phyloP scores from a whole-genome alignment of 2,888 invertebrate genomes.

The Lasioglossum lativentre region DNA sequence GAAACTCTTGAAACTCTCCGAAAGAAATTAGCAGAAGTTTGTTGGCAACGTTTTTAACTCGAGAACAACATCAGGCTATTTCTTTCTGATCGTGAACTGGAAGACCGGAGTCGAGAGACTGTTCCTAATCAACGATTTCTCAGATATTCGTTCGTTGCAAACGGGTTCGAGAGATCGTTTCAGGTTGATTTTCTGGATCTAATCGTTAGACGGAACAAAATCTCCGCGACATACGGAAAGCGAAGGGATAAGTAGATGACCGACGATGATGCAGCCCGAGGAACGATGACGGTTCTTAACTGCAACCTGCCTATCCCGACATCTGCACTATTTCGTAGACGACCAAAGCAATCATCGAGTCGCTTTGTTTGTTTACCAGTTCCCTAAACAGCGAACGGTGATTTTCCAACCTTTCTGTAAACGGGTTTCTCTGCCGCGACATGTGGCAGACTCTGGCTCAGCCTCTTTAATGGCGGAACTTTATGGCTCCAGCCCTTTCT shows the following conservation, averaged over 20 bases:
- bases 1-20: background rate
- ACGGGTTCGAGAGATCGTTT: background rate
- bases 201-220: background rate
- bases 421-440: constrained; percentile 42
- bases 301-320: constrained; percentile 64
- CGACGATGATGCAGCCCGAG: constrained; percentile 27
- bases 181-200: background rate
- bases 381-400: constrained; percentile 51
- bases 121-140: background rate
- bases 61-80: background rate
- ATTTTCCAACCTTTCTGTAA: constrained; percentile 55
- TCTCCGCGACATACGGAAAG: constrained; percentile 63
- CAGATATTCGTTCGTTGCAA: background rate
- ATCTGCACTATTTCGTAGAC: constrained; percentile 64
- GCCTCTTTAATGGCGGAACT: constrained; percentile 19
- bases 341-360: constrained; percentile 38
- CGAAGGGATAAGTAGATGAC: constrained; percentile 47
- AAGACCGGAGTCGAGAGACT: background rate
- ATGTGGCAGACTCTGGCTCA: constrained; percentile 53
- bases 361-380: constrained; percentile 67
- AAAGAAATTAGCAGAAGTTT: background rate
- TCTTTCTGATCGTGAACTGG: background rate
- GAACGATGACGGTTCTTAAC: constrained; percentile 48
- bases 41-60: background rate
- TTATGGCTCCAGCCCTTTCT: constrained; percentile 28